Conservation (phyloP, 2,888 invertebrate species). For the Anarsia innoxiella region DNA sequence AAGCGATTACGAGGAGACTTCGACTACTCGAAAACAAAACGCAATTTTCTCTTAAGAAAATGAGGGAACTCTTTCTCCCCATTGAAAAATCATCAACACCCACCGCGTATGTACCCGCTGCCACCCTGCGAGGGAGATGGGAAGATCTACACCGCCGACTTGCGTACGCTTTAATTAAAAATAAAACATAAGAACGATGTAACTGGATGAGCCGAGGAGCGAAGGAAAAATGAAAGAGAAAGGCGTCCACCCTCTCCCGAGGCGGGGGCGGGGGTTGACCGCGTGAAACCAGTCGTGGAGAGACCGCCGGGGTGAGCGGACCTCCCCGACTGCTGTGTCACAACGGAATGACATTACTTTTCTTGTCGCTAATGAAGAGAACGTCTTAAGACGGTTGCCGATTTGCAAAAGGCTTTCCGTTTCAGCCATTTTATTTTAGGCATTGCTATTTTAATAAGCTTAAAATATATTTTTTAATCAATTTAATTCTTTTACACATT, state of each 20-base stretch:
- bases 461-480: no score
- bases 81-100: constrained; percentile 76
- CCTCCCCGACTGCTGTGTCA: constrained; percentile 64
- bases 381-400: constrained; percentile 56
- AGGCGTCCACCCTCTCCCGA: constrained; percentile 61
- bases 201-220: constrained; percentile 76
- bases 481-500: no score
- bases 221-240: constrained; percentile 76
- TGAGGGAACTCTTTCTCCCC: constrained; percentile 76
- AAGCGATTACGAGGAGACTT: constrained; percentile 75
- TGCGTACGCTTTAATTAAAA: constrained; percentile 77
- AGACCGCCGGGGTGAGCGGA: constrained; percentile 59
- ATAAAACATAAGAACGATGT: constrained; percentile 77
- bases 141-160: constrained; percentile 73
- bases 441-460: no score
- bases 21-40: constrained; percentile 76
- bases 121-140: constrained; percentile 37
- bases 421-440: not conserved
- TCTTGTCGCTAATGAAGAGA: constrained; percentile 74
- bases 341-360: constrained; percentile 72
- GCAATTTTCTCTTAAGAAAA: constrained; percentile 76
- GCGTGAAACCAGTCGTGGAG: constrained; percentile 64
- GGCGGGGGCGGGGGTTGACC: constrained; percentile 44
- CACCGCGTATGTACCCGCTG: constrained; percentile 64
- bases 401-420: constrained; percentile 28